Evolutionary conservation across 1,140 invertebrate genomes (phyloP), one percentile per base, ranked within the genome.

Genomic region (Drosophila serrata): DNA sequence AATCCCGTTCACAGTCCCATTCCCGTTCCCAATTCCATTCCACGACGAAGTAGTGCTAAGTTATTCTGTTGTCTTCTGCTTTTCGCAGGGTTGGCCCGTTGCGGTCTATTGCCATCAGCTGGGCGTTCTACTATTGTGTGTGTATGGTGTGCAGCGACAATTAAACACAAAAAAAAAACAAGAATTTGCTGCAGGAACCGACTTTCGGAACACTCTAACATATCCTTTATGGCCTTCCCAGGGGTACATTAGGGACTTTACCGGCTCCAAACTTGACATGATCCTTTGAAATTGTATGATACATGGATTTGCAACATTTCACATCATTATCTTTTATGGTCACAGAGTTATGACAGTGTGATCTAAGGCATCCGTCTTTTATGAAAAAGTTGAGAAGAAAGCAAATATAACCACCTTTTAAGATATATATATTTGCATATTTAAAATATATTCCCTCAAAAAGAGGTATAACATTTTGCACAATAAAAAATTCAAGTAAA

Each of bases 1-100:
- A 68, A 59, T 53, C 35, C 59, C 48, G 58, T 69, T 59, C 75
- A 15, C 40, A 53, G 48, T 31, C n/a, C 51, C 69, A 67, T 69
- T 49, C 24, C 51, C 59, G 57, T 64, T 72, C 15, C 39, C 55
- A 55, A 60, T 73, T 76, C 74, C 45, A 57, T 35, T 15, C 5
- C 8, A 19, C 51, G 19, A 19, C 51, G 51, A 37, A 55, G 31
- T 55, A 55, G 51, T 55, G 40, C 19, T 43, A 35, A 60, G 27
- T 31, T 59, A 58, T 40, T 59, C 33, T 42, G 51, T 40, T 70
- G 65, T 69, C 65, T 69, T 75, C 59, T 82, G 79, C 67, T 77
- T 74, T 78, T 85, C 68, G 58, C 82, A 72, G 82, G 82, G 79
- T 82, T 86, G 75, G 82, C 68, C 82, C 79, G 82, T 76, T 87